Evolutionary conservation across 2,888 invertebrate genomes (phyloP).

Genomic region (Catocala fraxini): DNA sequence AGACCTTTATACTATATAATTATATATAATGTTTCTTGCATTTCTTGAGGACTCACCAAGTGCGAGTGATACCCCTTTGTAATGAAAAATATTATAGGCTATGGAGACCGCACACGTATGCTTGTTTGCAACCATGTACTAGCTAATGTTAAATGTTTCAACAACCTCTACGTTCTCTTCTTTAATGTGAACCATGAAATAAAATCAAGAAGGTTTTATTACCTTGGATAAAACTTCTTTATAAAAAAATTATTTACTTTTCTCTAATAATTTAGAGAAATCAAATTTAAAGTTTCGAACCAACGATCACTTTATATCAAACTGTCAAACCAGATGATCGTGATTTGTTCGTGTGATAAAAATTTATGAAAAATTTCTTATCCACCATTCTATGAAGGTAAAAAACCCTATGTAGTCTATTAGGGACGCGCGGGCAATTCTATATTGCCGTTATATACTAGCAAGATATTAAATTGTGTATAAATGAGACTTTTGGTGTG

Average conservation of each 20-base stretch:
- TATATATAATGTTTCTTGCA: too few species aligned
- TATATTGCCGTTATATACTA: constrained; percentile 58
- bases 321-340: constrained; percentile 62
- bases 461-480: constrained; percentile 54
- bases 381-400: constrained; percentile 62
- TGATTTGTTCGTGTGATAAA: constrained; percentile 70
- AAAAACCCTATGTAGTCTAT: constrained; percentile 56
- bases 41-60: too few species aligned
- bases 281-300: constrained; percentile 56
- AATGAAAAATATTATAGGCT: too few species aligned
- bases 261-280: neutral
- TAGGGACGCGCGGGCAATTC: constrained; percentile 50
- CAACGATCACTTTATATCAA: constrained; percentile 48
- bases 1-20: too few species aligned
- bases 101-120: too few species aligned
- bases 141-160: too few species aligned
- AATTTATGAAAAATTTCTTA: constrained; percentile 56
- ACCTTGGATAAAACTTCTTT: neutral
- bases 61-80: too few species aligned
- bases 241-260: neutral
- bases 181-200: too few species aligned
- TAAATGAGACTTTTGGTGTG: constrained; percentile 74
- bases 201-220: too few species aligned
- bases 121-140: too few species aligned
- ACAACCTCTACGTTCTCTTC: too few species aligned